These are phyloP conservation scores for Maniola hyperantus DNA, from an alignment of 2,888 invertebrate genomes.

Conservation along the genomic window DNA sequence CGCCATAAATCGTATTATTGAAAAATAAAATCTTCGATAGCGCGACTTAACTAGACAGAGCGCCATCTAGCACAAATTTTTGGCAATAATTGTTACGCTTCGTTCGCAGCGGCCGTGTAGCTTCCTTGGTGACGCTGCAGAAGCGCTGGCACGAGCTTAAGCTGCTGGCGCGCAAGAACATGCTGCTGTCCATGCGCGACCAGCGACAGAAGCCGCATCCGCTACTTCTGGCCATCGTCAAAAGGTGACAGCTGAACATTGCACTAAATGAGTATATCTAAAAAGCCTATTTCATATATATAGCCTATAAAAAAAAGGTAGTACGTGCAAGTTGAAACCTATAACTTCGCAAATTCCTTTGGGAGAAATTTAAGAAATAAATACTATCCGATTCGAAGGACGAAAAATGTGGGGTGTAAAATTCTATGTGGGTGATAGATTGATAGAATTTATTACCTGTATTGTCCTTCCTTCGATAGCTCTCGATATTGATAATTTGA, in stretches of 20 bases:
- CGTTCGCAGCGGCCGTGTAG: neutral
- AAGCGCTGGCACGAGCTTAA: slow-evolving; percentile 25
- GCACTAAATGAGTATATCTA: neutral
- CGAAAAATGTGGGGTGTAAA: too few species aligned
- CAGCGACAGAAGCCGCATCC: neutral
- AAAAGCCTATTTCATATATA: too few species aligned
- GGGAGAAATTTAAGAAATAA: too few species aligned
- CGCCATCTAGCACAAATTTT: neutral
- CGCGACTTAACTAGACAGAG: neutral
- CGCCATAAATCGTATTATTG: too few species aligned
- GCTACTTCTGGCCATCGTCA: slow-evolving; percentile 16
- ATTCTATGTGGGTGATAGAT: too few species aligned
- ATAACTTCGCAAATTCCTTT: too few species aligned
- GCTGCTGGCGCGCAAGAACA: neutral
- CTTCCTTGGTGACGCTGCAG: slow-evolving; percentile 19
- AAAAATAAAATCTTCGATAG: neutral
- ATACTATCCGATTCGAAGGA: too few species aligned
- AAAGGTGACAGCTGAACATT: neutral
- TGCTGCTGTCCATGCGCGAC: neutral
- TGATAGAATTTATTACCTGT: too few species aligned
- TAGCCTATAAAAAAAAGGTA: too few species aligned
- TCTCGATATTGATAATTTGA: too few species aligned
- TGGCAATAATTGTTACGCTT: neutral
- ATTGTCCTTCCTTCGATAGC: too few species aligned
- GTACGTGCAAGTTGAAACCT: too few species aligned